Percentiles rank a stretch among this genome's conserved stretches.
Evolutionary conservation across 2,888 invertebrate genomes (phyloP).

Genomic region (Leuctra nigra): DNA sequence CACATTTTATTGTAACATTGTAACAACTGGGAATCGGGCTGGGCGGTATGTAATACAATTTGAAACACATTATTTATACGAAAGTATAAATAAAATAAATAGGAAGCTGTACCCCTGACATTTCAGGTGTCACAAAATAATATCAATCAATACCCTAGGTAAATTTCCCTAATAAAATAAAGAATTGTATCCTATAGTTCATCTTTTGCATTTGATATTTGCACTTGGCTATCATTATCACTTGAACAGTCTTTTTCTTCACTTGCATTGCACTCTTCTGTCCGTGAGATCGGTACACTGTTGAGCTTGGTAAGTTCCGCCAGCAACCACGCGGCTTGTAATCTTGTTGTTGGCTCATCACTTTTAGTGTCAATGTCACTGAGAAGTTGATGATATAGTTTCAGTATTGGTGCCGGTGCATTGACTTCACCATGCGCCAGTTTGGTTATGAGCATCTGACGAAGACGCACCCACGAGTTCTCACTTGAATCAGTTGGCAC

Average conservation of each 20-base stretch:
- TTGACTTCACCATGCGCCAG: conserved; percentile 13
- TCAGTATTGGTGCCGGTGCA: conserved; percentile 19
- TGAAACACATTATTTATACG: too few relatives aligned
- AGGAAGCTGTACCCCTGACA: too few relatives aligned
- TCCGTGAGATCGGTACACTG: neutral
- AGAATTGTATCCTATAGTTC: neutral
- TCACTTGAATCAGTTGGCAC: too few relatives aligned
- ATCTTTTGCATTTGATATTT: neutral
- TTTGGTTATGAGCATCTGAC: conserved; percentile 8
- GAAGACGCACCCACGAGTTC: conserved; percentile 5
- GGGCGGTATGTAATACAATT: too few relatives aligned
- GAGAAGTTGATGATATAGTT: conserved; percentile 22
- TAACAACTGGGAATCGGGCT: too few relatives aligned
- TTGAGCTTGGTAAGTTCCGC: conserved; percentile 16
- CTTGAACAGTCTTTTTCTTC: neutral
- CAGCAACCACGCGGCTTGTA: conserved; percentile 23
- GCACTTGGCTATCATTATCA: too few relatives aligned
- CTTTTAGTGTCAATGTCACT: conserved; percentile 2
- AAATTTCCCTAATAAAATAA: too few relatives aligned
- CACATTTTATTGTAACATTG: too few relatives aligned
- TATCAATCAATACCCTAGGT: too few relatives aligned
- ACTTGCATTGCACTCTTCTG: neutral
- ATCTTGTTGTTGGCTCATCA: conserved; percentile 1
- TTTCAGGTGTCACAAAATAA: too few relatives aligned
- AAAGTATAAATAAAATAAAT: too few relatives aligned